Conservation (phyloP, 2,113 vertebrate species). For the Thalassoma bifasciatum region DNA sequence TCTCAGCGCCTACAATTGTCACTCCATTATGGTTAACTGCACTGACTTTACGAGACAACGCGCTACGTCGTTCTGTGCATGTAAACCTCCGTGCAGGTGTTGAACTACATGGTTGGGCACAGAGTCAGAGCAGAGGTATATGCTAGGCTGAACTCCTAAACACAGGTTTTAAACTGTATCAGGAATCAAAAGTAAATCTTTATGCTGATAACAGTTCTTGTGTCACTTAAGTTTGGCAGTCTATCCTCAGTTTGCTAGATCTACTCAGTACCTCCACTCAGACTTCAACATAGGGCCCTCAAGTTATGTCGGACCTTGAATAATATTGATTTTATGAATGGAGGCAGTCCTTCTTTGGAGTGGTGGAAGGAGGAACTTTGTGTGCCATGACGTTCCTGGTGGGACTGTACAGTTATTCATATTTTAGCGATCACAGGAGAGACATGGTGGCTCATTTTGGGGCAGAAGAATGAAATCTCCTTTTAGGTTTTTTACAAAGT, state of each 20-base stretch:
- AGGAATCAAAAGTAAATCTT: neutral
- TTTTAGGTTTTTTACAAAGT: constrained; percentile 90
- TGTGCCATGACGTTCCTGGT: constrained; percentile 55
- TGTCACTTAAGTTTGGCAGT: neutral
- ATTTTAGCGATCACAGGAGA: constrained; percentile 28
- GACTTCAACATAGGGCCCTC: constrained; percentile 42
- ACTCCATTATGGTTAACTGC: too few relatives aligned
- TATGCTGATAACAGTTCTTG: neutral
- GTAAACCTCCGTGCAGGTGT: too few relatives aligned
- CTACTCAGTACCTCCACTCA: neutral
- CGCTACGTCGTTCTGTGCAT: too few relatives aligned
- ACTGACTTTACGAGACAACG: too few relatives aligned
- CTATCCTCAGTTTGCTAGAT: too few relatives aligned
- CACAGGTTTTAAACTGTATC: too few relatives aligned
- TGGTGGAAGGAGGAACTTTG: constrained; percentile 31
- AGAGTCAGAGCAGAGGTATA: too few relatives aligned
- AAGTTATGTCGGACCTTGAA: constrained; percentile 78
- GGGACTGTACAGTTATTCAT: constrained; percentile 51
- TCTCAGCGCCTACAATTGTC: too few relatives aligned
- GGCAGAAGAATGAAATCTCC: constrained; percentile 72
- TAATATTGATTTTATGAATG: constrained; percentile 82
- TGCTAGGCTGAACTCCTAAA: too few relatives aligned
- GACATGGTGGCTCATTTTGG: neutral
- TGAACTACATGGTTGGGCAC: too few relatives aligned
- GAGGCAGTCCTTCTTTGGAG: constrained; percentile 64